phyloP scores from a whole-genome alignment of 2,797 vertebrate genomes.

The Aselliscus stoliczkanus region DNA sequence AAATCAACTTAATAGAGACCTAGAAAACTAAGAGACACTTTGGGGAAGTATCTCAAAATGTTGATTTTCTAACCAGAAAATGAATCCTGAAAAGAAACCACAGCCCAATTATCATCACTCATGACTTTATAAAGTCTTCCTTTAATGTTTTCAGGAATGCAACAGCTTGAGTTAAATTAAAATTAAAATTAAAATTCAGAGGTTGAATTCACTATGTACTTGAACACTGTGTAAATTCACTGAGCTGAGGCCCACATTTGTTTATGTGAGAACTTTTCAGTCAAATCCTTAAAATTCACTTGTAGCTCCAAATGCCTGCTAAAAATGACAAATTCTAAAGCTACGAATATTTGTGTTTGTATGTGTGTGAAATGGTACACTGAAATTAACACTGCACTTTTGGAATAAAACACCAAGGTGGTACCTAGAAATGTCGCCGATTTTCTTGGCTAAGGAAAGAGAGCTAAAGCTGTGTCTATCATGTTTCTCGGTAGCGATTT shows the following conservation, averaged over 20 bases:
- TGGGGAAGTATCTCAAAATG: conserved; percentile 20
- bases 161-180: conserved; percentile 57
- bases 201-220: conserved; percentile 59
- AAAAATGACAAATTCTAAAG: conserved; percentile 69
- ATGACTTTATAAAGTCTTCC: conserved; percentile 61
- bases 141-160: conserved; percentile 64
- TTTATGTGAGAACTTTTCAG: conserved; percentile 72
- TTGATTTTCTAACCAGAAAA: conserved; percentile 45
- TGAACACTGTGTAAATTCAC: conserved; percentile 59
- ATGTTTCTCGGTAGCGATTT: conserved; percentile 50
- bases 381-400: conserved; percentile 58
- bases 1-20: not conserved
- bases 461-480: conserved; percentile 39
- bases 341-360: conserved; percentile 54
- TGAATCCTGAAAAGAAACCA: conserved; percentile 49
- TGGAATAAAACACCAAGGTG: conserved; percentile 39
- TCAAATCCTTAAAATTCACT: conserved; percentile 44
- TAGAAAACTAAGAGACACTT: not conserved
- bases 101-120: conserved; percentile 65
- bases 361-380: conserved; percentile 33
- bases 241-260: conserved; percentile 59
- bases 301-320: conserved; percentile 57
- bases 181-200: conserved; percentile 78
- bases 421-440: not conserved
- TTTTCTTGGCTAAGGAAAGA: conserved; percentile 50